Conservation (phyloP, 2,888 invertebrate genomes). For the Leucozona laternaria region DNA sequence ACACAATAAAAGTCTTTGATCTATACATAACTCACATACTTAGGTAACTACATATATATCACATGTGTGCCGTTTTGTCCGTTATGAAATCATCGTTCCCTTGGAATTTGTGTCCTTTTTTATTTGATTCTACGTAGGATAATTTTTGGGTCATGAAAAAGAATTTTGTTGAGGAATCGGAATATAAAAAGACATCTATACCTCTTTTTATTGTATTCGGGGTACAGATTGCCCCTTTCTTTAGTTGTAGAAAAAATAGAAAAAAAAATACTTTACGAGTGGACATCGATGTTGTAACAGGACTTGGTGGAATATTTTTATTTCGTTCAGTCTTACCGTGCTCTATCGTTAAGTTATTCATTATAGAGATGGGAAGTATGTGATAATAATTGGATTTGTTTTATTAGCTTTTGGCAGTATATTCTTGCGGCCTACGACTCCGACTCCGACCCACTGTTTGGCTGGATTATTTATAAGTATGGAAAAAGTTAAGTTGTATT, state of each 20-base stretch:
- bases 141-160: slow-evolving; percentile 67
- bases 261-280: slow-evolving; percentile 56
- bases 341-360: slow-evolving; percentile 65
- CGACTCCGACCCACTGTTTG: not conserved
- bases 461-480: not conserved
- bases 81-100: not conserved
- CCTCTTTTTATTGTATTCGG: not conserved
- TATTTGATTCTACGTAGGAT: slow-evolving; percentile 58
- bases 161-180: slow-evolving; percentile 34
- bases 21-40: too few species aligned
- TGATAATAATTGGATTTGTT: slow-evolving; percentile 72
- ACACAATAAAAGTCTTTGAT: slow-evolving; percentile 53
- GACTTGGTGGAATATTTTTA: slow-evolving; percentile 37
- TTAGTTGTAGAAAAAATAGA: not conserved
- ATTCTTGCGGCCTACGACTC: not conserved
- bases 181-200: slow-evolving; percentile 1
- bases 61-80: not conserved
- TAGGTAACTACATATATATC: too few species aligned
- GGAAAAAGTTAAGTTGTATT: slow-evolving; percentile 34
- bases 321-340: not conserved
- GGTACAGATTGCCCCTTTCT: not conserved
- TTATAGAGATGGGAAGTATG: slow-evolving; percentile 66
- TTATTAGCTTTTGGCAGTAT: slow-evolving; percentile 53
- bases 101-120: not conserved
- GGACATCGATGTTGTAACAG: slow-evolving; percentile 41